These are phyloP conservation scores for Diplazon laetatorius DNA, from an alignment of 2,888 invertebrate species.

Conservation along the genomic window DNA sequence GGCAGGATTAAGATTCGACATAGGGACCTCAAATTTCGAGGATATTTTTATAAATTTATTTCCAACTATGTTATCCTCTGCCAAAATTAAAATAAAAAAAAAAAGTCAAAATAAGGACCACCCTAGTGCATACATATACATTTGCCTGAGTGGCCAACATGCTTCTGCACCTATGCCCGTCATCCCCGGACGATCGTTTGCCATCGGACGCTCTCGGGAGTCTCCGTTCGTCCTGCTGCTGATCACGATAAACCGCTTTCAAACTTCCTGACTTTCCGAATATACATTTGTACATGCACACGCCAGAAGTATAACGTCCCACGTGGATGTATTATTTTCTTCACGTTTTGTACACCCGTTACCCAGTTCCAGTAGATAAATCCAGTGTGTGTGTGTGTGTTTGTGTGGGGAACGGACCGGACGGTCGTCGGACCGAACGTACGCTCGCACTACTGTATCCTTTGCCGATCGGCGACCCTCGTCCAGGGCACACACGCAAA, in stretches of 20 bases:
- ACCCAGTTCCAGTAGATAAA: neutral
- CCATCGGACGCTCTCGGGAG: conserved; percentile 34
- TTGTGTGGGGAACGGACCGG: too few relatives aligned
- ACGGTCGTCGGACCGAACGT: conserved; percentile 7
- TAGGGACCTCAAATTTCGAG: too few relatives aligned
- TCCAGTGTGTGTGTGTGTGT: conserved; percentile 12
- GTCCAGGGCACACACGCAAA: neutral
- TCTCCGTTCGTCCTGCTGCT: conserved; percentile 36
- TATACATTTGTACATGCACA: conserved; percentile 43
- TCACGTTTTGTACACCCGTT: neutral
- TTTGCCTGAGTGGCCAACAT: neutral
- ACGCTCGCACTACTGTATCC: conserved; percentile 11
- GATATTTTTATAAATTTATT: too few relatives aligned
- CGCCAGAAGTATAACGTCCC: conserved; percentile 30
- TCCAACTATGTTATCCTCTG: too few relatives aligned
- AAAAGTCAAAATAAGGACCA: too few relatives aligned
- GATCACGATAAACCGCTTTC: conserved; percentile 51
- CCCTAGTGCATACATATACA: neutral
- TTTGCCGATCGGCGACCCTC: conserved; percentile 1
- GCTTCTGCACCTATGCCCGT: conserved; percentile 14
- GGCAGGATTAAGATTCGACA: too few relatives aligned
- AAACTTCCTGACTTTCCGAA: conserved; percentile 48
- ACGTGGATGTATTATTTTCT: conserved; percentile 36
- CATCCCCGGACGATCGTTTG: conserved; percentile 39
- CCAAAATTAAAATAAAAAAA: too few relatives aligned